These are phyloP conservation scores for Hippoglossus stenolepis DNA, from an alignment of 2,113 vertebrate species.

Conservation along the genomic window DNA sequence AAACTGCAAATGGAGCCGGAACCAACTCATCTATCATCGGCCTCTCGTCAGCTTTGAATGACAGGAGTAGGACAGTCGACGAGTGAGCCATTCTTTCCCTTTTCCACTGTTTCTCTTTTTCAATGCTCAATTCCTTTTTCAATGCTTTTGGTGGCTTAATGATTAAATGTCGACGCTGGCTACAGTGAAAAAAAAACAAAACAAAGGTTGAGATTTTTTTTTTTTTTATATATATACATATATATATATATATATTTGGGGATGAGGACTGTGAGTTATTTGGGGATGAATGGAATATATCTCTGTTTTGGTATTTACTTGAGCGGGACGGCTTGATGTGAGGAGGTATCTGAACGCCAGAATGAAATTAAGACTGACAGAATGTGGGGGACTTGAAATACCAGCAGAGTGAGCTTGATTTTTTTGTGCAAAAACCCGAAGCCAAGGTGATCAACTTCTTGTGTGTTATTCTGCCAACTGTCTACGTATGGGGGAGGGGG, in stretches of 20 bases:
- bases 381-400: conserved; percentile 73
- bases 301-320: conserved; percentile 64
- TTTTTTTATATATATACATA: conserved; percentile 29
- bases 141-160: conserved; percentile 80
- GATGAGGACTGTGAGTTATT: conserved; percentile 53
- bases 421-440: conserved; percentile 67
- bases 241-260: conserved; percentile 43
- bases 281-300: conserved; percentile 54
- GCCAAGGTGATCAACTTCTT: conserved; percentile 73
- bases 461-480: conserved; percentile 78
- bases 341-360: conserved; percentile 45
- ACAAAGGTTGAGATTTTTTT: conserved; percentile 44
- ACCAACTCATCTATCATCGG: conserved; percentile 15
- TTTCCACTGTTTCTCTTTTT: conserved; percentile 70
- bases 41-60: conserved; percentile 18
- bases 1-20: conserved; percentile 8
- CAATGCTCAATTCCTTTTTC: conserved; percentile 74
- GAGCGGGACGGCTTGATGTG: conserved; percentile 31
- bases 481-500: conserved; percentile 65
- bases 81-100: conserved; percentile 79
- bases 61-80: neutral
- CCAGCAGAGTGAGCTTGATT: conserved; percentile 76
- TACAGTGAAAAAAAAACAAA: conserved; percentile 69
- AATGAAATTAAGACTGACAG: conserved; percentile 57
- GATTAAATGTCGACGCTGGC: conserved; percentile 77